Evolutionary conservation across 2,797 vertebrate genomes (phyloP).

Genomic region (Lepilemur septentrionalis): DNA sequence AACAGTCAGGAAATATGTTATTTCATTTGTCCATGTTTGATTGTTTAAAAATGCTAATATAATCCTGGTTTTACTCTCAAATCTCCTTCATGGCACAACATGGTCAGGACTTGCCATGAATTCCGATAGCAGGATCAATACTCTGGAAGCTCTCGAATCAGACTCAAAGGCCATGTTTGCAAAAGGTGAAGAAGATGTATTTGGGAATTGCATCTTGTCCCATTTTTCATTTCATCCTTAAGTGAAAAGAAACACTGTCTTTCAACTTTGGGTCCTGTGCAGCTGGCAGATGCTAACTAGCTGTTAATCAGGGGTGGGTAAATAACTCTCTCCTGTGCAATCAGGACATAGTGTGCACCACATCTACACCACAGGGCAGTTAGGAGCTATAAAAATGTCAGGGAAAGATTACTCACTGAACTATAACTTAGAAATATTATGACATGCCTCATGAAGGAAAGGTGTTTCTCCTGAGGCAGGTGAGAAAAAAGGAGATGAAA

Average conservation of each 20-base stretch:
- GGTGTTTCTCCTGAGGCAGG: neutral
- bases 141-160: neutral
- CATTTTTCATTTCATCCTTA: neutral
- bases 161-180: neutral
- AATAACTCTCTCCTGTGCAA: neutral
- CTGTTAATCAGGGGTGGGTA: fast-evolving
- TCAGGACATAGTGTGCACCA: fast-evolving
- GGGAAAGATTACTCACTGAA: neutral
- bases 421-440: neutral
- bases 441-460: neutral
- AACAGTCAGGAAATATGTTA: neutral
- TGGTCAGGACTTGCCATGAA: neutral
- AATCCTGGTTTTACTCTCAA: neutral
- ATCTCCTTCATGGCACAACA: neutral
- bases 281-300: neutral
- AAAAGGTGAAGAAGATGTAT: neutral
- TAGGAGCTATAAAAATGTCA: neutral
- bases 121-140: neutral
- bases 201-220: neutral
- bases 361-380: neutral
- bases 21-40: neutral
- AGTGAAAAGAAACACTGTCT: neutral
- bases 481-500: neutral
- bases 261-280: neutral
- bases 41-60: neutral